Evolutionary conservation across 2,797 vertebrate genomes (phyloP).

Genomic region (Enteromius thamalakanensis): DNA sequence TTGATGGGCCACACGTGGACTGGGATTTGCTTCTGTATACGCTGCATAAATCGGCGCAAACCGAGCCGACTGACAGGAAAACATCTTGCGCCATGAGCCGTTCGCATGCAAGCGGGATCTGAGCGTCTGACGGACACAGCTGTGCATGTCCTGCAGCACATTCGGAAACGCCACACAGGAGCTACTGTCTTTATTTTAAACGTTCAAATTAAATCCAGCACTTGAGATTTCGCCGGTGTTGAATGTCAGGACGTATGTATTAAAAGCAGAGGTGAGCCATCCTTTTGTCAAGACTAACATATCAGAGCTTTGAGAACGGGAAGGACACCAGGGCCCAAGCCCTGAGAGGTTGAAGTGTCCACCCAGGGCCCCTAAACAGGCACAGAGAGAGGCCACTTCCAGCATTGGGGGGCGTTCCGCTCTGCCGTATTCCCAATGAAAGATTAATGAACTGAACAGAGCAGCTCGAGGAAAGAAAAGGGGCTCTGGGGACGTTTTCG

Average conservation of each 20-base stretch:
- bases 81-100: neutral
- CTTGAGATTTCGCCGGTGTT: slow-evolving; percentile 32
- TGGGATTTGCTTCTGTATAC: slow-evolving; percentile 45
- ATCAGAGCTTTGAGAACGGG: slow-evolving; percentile 46
- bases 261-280: slow-evolving; percentile 52
- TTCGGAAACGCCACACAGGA: slow-evolving; percentile 6
- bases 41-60: slow-evolving; percentile 38
- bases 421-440: slow-evolving; percentile 82
- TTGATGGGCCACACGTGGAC: slow-evolving; percentile 65
- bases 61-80: slow-evolving; percentile 14
- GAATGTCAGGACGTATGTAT: slow-evolving; percentile 31
- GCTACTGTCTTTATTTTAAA: slow-evolving; percentile 36
- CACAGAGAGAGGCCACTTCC: slow-evolving; percentile 42
- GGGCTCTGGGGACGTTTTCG: slow-evolving; percentile 81
- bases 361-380: slow-evolving; percentile 64
- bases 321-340: slow-evolving; percentile 33
- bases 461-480: slow-evolving; percentile 78
- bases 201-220: slow-evolving; percentile 32
- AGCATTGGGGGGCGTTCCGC: slow-evolving; percentile 67
- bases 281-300: slow-evolving; percentile 56
- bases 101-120: neutral
- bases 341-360: slow-evolving; percentile 51
- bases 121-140: slow-evolving; percentile 38
- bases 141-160: neutral
- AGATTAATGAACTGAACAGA: slow-evolving; percentile 84